These are phyloP conservation scores for Crocuta crocuta DNA, from an alignment of 2,113 vertebrate species.

Conservation along the genomic window DNA sequence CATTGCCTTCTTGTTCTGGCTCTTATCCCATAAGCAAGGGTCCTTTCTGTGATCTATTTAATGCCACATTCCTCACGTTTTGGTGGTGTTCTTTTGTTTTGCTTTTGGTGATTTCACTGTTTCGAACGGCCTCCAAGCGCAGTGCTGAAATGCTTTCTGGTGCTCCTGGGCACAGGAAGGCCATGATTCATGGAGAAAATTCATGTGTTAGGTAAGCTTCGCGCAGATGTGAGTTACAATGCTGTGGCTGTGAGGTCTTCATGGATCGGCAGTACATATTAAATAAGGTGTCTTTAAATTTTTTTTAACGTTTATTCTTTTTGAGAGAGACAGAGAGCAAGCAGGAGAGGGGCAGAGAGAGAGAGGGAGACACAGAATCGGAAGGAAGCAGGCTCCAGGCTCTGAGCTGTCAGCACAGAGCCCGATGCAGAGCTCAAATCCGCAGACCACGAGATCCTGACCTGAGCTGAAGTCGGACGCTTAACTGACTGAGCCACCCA, in stretches of 20 bases:
- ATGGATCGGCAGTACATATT: neutral
- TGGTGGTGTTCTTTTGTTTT: no score
- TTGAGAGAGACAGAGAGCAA: no score
- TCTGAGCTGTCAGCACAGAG: no score
- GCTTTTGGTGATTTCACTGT: no score
- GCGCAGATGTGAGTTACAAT: accelerated
- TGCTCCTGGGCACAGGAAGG: neutral
- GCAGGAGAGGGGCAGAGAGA: no score
- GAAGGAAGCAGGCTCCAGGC: no score
- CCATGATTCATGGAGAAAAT: neutral
- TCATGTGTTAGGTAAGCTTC: neutral
- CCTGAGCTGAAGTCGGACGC: no score
- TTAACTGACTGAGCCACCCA: no score
- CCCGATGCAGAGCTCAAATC: no score
- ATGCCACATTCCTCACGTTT: neutral
- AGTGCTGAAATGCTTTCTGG: neutral
- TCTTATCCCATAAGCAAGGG: accelerated
- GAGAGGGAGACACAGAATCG: no score
- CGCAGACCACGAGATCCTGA: no score
- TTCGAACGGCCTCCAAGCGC: accelerated
- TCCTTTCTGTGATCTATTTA: neutral
- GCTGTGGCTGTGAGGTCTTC: neutral
- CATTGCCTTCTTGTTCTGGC: neutral
- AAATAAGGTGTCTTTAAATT: neutral
- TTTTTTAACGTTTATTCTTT: no score